phyloP scores from a whole-genome alignment of 2,888 invertebrate genomes.

The Orthonevra nobilis region DNA sequence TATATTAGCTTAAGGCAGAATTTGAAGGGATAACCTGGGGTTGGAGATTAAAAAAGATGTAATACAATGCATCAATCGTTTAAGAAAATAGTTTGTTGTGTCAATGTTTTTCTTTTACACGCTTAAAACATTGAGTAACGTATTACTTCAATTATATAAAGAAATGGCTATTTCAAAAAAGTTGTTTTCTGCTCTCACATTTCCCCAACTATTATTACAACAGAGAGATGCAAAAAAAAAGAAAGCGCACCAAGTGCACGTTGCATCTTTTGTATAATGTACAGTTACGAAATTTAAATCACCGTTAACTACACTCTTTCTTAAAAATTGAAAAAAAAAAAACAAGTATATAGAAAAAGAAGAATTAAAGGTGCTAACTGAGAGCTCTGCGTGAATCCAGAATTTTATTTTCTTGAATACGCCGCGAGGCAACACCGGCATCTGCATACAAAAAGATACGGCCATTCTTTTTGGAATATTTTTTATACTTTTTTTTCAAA shows the following conservation, averaged over 20 bases:
- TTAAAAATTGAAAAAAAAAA: no score
- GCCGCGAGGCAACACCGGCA: slow-evolving; percentile 20
- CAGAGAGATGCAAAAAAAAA: no score
- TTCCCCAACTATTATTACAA: slow-evolving; percentile 32
- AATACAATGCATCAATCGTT: no score
- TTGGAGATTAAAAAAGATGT: no score
- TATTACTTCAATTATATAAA: no score
- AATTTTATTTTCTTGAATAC: slow-evolving; percentile 13
- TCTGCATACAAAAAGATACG: slow-evolving; percentile 40
- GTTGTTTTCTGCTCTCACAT: background rate
- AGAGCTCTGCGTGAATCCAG: slow-evolving; percentile 25
- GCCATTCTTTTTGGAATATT: slow-evolving; percentile 12
- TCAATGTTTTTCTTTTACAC: no score
- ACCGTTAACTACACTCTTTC: slow-evolving; percentile 75
- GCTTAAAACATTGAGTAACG: no score
- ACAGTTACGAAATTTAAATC: slow-evolving; percentile 76
- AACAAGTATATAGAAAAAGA: background rate
- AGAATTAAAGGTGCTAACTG: slow-evolving; percentile 42
- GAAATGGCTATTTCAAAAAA: no score
- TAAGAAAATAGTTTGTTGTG: no score
- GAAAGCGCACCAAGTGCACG: slow-evolving; percentile 27
- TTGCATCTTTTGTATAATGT: slow-evolving; percentile 72
- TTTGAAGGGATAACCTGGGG: no score
- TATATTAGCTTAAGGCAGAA: no score
- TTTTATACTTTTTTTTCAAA: no score